Evolutionary conservation across 2,888 invertebrate genomes (phyloP).

Genomic region (Crocallis elinguaria): DNA sequence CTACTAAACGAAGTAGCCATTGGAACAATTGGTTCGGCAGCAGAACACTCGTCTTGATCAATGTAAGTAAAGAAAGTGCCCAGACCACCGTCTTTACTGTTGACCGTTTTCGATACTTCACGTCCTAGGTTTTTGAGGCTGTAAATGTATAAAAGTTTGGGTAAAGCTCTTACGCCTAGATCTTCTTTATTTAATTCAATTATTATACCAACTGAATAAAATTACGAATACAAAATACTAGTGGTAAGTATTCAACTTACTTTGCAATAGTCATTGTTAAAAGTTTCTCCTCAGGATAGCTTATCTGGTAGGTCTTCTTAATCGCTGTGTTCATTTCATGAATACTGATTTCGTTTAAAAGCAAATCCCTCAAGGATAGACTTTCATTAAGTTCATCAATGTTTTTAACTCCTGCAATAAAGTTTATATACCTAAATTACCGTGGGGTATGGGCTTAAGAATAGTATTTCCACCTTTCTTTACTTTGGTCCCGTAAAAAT

Average conservation of each 20-base stretch:
- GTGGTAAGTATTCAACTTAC: conserved; percentile 51
- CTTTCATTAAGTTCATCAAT: conserved; percentile 39
- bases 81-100: conserved; percentile 11
- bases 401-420: conserved; percentile 38
- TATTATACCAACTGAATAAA: background rate
- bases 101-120: background rate
- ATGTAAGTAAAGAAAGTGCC: conserved; percentile 33
- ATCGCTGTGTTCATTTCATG: conserved; percentile 43
- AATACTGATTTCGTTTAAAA: conserved; percentile 33
- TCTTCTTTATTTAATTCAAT: no score
- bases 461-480: no score
- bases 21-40: conserved; percentile 30
- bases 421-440: background rate
- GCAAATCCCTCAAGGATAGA: conserved; percentile 35
- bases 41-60: conserved; percentile 28
- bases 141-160: conserved; percentile 1
- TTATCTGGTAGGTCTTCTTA: conserved; percentile 37
- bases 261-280: conserved; percentile 36
- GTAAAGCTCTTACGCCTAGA: no score
- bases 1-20: conserved; percentile 31
- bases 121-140: conserved; percentile 28
- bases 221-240: background rate
- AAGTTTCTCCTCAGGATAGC: conserved; percentile 36
- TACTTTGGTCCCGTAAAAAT: no score
- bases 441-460: no score